Evolutionary conservation across 2,888 invertebrate species (phyloP).

Genomic region (Subacronicta megacephala): DNA sequence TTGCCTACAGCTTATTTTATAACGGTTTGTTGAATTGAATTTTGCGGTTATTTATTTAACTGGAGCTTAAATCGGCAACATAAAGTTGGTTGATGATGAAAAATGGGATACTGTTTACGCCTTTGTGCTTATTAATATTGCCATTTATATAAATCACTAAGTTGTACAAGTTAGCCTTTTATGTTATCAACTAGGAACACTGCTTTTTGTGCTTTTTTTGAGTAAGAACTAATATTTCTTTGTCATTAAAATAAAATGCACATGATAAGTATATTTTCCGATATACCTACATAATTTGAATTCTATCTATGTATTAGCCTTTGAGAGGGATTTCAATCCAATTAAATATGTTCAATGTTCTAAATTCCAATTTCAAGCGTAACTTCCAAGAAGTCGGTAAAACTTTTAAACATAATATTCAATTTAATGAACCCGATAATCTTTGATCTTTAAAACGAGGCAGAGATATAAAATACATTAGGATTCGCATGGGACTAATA

Average conservation of each 20-base stretch:
- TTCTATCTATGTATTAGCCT: conserved; percentile 13
- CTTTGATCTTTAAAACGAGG: conserved; percentile 45
- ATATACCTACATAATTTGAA: conserved; percentile 1
- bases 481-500: conserved; percentile 72
- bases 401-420: conserved; percentile 22
- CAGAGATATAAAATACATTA: conserved; percentile 46
- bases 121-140: conserved; percentile 42
- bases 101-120: conserved; percentile 44
- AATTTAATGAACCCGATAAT: conserved; percentile 37
- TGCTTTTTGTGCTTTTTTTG: conserved; percentile 6
- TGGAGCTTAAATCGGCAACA: conserved; percentile 72
- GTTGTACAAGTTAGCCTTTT: conserved; percentile 20
- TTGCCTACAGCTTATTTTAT: conserved; percentile 87
- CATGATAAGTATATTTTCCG: background rate
- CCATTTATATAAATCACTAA: conserved; percentile 41
- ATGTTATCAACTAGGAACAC: conserved; percentile 5
- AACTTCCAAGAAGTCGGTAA: conserved; percentile 21
- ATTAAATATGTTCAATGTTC: conserved; percentile 23
- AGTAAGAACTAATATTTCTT: background rate
- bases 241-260: background rate
- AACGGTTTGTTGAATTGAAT: conserved; percentile 89
- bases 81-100: conserved; percentile 60
- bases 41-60: conserved; percentile 89
- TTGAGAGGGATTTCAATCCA: conserved; percentile 9
- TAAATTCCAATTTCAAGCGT: conserved; percentile 9